These are phyloP conservation scores for Aphidoletes aphidimyza DNA, from an alignment of 2,888 invertebrate species.

Conservation along the genomic window DNA sequence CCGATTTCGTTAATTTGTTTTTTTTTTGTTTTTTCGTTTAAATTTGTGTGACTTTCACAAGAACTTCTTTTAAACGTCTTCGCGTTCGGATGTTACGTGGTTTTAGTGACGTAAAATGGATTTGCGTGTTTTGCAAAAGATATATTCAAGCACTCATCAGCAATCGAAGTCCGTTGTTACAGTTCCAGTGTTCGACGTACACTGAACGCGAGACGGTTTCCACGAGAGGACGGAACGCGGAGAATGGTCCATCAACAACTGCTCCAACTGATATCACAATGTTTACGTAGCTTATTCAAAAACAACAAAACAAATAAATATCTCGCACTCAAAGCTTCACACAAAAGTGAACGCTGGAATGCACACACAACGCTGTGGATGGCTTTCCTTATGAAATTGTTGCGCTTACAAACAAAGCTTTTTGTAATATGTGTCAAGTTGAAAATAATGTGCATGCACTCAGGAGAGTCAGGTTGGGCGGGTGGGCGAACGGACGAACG, in stretches of 20 bases:
- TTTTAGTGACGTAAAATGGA: constrained; percentile 34
- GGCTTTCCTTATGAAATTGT: constrained; percentile 41
- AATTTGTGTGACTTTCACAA: no score
- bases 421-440: constrained; percentile 52
- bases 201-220: background rate
- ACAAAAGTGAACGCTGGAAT: background rate
- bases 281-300: constrained; percentile 52
- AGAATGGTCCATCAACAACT: constrained; percentile 47
- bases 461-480: no score
- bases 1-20: no score
- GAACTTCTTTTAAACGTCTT: background rate
- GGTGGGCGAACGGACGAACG: background rate
- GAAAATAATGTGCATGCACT: constrained; percentile 43
- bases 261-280: constrained; percentile 39
- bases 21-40: background rate
- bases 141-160: constrained; percentile 44
- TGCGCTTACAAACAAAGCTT: constrained; percentile 48
- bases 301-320: constrained; percentile 48
- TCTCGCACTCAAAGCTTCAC: constrained; percentile 31
- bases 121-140: background rate
- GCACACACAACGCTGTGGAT: constrained; percentile 29
- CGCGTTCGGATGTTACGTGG: background rate
- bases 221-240: constrained; percentile 8
- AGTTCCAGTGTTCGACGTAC: constrained; percentile 17
- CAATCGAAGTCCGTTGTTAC: constrained; percentile 43